Percentiles rank a stretch among this genome's conserved stretches.
phyloP scores from a whole-genome alignment of 2,888 invertebrate genomes.

The Anticlea derivata region DNA sequence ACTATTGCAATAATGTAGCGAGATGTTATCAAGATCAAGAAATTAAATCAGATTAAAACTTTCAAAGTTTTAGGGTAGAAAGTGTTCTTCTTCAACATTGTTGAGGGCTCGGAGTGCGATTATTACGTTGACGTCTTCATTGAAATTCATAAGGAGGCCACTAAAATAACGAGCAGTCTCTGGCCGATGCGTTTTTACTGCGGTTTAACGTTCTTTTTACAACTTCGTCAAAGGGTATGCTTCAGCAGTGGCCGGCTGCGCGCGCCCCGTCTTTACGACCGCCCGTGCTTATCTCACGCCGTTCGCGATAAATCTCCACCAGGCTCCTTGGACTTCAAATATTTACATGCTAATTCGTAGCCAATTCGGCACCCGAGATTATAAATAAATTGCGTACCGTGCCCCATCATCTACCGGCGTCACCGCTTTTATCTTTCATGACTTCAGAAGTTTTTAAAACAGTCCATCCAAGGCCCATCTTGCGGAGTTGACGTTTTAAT shows the following conservation, averaged over 20 bases:
- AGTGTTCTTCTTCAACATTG: conserved; percentile 49
- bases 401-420: conserved; percentile 66
- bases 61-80: conserved; percentile 33
- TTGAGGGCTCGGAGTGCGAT: conserved; percentile 49
- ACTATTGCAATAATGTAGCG: not conserved
- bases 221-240: conserved; percentile 80
- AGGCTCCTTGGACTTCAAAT: conserved; percentile 80
- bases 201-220: conserved; percentile 83
- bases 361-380: conserved; percentile 80
- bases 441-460: conserved; percentile 74
- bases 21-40: conserved; percentile 15
- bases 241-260: conserved; percentile 42
- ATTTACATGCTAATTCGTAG: conserved; percentile 84
- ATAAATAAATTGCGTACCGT: conserved; percentile 77
- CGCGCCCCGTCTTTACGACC: conserved; percentile 74
- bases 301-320: conserved; percentile 79
- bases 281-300: conserved; percentile 76
- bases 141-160: conserved; percentile 81
- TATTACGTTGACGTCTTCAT: conserved; percentile 70
- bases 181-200: conserved; percentile 81
- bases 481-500: conserved; percentile 67
- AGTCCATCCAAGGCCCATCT: conserved; percentile 44
- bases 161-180: conserved; percentile 72
- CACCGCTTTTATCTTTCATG: conserved; percentile 77
- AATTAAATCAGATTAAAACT: conserved; percentile 30